Conservation (phyloP, 1,140 invertebrate genomes). For the Trichogramma pretiosum region DNA sequence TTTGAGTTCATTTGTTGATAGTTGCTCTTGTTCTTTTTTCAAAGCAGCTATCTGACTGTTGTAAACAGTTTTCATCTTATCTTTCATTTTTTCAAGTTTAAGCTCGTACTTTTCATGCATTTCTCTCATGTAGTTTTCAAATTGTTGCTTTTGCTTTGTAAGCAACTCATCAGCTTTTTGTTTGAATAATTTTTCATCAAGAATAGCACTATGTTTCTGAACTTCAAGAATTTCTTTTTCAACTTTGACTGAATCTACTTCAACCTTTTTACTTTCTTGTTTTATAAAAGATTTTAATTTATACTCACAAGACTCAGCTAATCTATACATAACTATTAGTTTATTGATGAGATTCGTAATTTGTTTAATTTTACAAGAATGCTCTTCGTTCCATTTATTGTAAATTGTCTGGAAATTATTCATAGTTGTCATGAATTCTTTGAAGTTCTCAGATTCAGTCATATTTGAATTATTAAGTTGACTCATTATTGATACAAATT, state of each 20-base stretch:
- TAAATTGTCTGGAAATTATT: too few species aligned
- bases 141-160: background rate
- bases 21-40: conserved; percentile 47
- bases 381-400: background rate
- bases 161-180: too few species aligned
- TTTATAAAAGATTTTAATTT: too few species aligned
- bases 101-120: conserved; percentile 34
- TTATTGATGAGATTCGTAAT: background rate
- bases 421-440: too few species aligned
- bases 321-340: background rate
- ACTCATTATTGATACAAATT: too few species aligned
- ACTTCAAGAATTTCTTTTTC: background rate
- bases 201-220: background rate
- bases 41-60: conserved; percentile 41
- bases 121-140: conserved; percentile 23
- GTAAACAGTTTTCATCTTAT: conserved; percentile 40
- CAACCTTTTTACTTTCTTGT: too few species aligned
- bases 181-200: background rate
- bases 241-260: too few species aligned
- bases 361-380: background rate
- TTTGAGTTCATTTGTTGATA: conserved; percentile 36
- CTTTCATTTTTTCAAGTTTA: conserved; percentile 40
- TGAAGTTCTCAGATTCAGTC: too few species aligned
- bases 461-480: too few species aligned
- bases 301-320: background rate